phyloP scores from a whole-genome alignment of 1,140 invertebrate species.

The Drosophila pandora region DNA sequence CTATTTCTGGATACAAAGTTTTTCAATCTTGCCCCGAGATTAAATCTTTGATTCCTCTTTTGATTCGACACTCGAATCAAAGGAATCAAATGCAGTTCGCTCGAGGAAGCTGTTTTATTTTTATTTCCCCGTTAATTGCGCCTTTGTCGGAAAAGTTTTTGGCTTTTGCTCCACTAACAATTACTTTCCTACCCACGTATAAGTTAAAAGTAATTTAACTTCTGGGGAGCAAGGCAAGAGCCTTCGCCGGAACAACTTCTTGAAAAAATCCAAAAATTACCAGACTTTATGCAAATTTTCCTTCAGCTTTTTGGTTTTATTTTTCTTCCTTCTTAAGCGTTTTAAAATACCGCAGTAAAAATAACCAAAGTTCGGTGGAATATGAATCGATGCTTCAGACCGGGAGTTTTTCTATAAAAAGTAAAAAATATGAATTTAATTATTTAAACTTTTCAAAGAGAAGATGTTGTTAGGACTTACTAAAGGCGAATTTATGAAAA shows the following conservation, averaged over 20 bases:
- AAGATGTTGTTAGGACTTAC: not conserved
- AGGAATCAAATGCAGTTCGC: not conserved
- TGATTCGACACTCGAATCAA: not conserved
- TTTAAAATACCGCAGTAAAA: slow-evolving; percentile 34
- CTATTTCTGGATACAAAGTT: slow-evolving; percentile 25
- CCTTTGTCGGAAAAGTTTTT: slow-evolving; percentile 51
- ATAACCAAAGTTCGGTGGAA: slow-evolving; percentile 33
- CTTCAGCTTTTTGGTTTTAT: slow-evolving; percentile 16
- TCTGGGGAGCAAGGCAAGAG: slow-evolving; percentile 45
- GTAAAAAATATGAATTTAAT: slow-evolving; percentile 7
- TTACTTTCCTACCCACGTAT: slow-evolving; percentile 45
- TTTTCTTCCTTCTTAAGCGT: slow-evolving; percentile 33
- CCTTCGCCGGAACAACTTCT: slow-evolving; percentile 36
- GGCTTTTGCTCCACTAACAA: slow-evolving; percentile 45
- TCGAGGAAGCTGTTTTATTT: not conserved
- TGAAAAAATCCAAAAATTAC: slow-evolving; percentile 29
- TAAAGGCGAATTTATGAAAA: not conserved
- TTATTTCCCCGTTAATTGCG: slow-evolving; percentile 40
- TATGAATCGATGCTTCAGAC: slow-evolving; percentile 34
- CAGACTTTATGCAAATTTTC: slow-evolving; percentile 47
- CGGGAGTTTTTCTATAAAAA: not conserved
- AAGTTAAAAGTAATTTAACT: slow-evolving; percentile 79
- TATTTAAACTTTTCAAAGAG: not conserved
- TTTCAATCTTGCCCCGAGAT: slow-evolving; percentile 27
- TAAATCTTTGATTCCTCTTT: slow-evolving; percentile 18